These are phyloP conservation scores for Minunthozetes semirufus DNA, from an alignment of 2,888 invertebrate species.

Conservation along the genomic window DNA sequence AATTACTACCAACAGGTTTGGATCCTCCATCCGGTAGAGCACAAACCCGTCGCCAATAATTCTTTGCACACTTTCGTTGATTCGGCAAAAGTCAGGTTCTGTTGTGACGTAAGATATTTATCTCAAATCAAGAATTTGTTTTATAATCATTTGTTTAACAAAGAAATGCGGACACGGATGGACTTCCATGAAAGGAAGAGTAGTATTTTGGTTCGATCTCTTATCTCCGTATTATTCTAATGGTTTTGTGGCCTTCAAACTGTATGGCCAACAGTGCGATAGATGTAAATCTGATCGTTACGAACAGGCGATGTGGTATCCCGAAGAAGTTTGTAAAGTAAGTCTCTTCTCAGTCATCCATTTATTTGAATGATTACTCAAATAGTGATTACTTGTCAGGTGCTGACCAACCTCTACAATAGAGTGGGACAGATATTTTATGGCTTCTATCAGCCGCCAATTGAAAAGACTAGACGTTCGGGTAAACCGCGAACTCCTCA, in stretches of 20 bases:
- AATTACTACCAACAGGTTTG: constrained; percentile 48
- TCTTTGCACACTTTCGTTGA: constrained; percentile 48
- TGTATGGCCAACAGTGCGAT: constrained; percentile 52
- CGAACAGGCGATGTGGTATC: constrained; percentile 53
- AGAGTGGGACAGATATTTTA: constrained; percentile 50
- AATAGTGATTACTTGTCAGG: constrained; percentile 45
- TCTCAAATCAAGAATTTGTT: not conserved
- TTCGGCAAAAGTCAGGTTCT: constrained; percentile 51
- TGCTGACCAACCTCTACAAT: constrained; percentile 50
- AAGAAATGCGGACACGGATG: constrained; percentile 52
- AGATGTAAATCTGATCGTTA: constrained; percentile 49
- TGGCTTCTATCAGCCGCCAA: constrained; percentile 49
- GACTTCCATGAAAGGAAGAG: constrained; percentile 53
- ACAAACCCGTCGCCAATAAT: constrained; percentile 45
- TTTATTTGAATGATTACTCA: constrained; percentile 14
- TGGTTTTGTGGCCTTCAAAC: constrained; percentile 49
- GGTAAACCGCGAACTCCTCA: constrained; percentile 52
- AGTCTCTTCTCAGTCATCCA: not conserved
- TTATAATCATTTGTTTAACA: not conserved
- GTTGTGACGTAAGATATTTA: constrained; percentile 47
- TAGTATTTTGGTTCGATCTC: constrained; percentile 51
- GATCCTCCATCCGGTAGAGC: constrained; percentile 48
- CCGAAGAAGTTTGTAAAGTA: constrained; percentile 52
- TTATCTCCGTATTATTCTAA: constrained; percentile 43
- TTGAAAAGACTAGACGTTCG: constrained; percentile 48